Evolutionary conservation across 2,113 vertebrate species (phyloP), one percentile per base, ranked within the genome.

Genomic region (Ophiodon elongatus): DNA sequence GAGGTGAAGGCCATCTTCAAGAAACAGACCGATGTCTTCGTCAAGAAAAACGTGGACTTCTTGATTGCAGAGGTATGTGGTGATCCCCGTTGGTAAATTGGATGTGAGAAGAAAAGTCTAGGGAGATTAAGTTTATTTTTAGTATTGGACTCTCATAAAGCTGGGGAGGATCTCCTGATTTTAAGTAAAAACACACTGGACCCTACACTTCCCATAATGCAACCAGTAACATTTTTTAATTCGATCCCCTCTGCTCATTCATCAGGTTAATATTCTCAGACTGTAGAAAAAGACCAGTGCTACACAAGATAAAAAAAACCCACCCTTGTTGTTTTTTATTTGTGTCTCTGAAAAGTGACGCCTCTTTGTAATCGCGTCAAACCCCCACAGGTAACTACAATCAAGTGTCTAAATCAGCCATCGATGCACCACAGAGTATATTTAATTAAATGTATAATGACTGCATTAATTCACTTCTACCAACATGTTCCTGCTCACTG

Each of bases 21-120:
- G 91, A 97, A 98, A 52, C 98, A 99, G 85, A 39, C 97, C 0
- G 96, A 98, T 0, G 95, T 98, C 79, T 99, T 99, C 37, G 13
- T 96, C 76, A 95, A 96, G 90, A 99, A 99, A 83, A 94, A 98
- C 0, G 97, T 99, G 52, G 98, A 99, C 93, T 99, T 99, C 89
- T 47, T 99, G 89, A 98, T 99, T 75, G 98, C 98, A 45, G 98
- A 99, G 97, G 98, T 99, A 92, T 88, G 45, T 5, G 1, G 0
- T 17, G 4, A 62, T 45, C 39, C 6, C 9, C 31, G n/a, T 54
- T 23, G 7, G 25, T 17, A 3, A 31, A 2, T 50, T 21, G 0
- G 35, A 3, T 2, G 19, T 21, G 17, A 31, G 8, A 23, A 2
- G 21, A 17, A 35, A 70, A 11, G 31, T 33, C 27, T 50, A 25